These are phyloP conservation scores for Polydrusus cervinus DNA, from an alignment of 2,888 invertebrate species.

Conservation along the genomic window DNA sequence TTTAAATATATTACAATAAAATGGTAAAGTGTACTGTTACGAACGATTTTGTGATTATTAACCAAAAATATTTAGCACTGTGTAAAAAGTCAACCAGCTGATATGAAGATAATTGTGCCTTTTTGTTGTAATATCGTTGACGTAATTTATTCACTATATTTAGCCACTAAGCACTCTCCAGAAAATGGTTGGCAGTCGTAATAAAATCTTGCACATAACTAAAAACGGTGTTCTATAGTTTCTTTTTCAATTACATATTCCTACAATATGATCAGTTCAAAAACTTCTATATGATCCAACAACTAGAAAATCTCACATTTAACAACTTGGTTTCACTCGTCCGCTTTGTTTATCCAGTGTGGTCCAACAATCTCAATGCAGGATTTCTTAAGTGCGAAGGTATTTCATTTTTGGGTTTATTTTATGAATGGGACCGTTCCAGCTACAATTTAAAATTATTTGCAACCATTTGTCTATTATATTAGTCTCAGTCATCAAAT, in stretches of 20 bases:
- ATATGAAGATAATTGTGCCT: conserved; percentile 69
- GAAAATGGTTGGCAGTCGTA: conserved; percentile 67
- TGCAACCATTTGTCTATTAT: too few relatives aligned
- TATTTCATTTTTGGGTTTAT: too few relatives aligned
- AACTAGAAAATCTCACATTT: conserved; percentile 70
- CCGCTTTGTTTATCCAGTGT: conserved; percentile 20
- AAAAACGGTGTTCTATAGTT: conserved; percentile 64
- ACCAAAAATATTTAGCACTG: conserved; percentile 31
- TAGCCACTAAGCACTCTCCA: conserved; percentile 46
- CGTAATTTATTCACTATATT: conserved; percentile 50
- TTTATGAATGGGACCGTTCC: too few relatives aligned
- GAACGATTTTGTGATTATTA: conserved; percentile 14
- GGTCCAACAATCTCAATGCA: too few relatives aligned
- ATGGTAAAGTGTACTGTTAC: conserved; percentile 15
- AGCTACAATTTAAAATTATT: too few relatives aligned
- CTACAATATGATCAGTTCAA: conserved; percentile 64
- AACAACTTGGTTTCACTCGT: conserved; percentile 61
- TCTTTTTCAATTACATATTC: conserved; percentile 53
- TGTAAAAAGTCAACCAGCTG: conserved; percentile 60
- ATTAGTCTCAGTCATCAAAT: too few relatives aligned
- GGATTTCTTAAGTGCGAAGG: too few relatives aligned
- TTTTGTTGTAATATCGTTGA: conserved; percentile 64
- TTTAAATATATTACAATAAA: conserved; percentile 21
- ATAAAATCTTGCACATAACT: conserved; percentile 66
- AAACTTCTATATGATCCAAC: conserved; percentile 67